Percentiles rank a stretch among this genome's conserved stretches.
These are phyloP conservation scores for Pomacea maculata DNA, from an alignment of 1,140 invertebrate genomes.

Conservation along the genomic window DNA sequence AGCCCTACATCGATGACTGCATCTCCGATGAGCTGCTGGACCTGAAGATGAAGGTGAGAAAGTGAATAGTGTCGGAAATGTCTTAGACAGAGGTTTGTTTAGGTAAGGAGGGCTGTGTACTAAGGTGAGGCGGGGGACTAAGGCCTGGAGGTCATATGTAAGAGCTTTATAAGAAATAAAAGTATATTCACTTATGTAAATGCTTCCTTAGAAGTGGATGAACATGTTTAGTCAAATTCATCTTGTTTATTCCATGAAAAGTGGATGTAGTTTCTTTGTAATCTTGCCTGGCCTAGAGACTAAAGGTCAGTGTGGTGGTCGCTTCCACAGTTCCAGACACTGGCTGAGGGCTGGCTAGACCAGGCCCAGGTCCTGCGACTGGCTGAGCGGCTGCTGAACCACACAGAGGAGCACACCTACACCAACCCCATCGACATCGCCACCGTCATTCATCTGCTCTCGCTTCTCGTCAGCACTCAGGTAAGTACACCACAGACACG, in stretches of 20 bases:
- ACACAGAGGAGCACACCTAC: conserved; percentile 49
- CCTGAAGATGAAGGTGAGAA: conserved; percentile 54
- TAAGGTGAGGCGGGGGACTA: too few relatives aligned
- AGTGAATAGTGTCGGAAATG: background rate
- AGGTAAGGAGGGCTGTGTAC: too few relatives aligned
- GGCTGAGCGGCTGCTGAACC: conserved; percentile 50
- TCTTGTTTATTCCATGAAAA: too few relatives aligned
- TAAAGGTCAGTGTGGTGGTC: too few relatives aligned
- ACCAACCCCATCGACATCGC: conserved; percentile 61
- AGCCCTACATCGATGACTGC: conserved; percentile 59
- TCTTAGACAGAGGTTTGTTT: too few relatives aligned
- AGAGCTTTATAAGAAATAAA: too few relatives aligned
- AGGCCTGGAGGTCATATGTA: too few relatives aligned
- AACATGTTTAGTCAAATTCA: too few relatives aligned
- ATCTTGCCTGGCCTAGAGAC: too few relatives aligned
- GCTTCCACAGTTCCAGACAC: conserved; percentile 35
- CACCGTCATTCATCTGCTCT: conserved; percentile 60
- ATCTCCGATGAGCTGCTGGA: conserved; percentile 51
- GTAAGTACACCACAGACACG: conserved; percentile 22
- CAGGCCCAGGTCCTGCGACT: conserved; percentile 49
- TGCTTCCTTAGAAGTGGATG: too few relatives aligned
- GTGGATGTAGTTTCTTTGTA: too few relatives aligned
- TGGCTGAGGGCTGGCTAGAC: conserved; percentile 37
- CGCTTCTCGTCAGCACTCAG: conserved; percentile 55
- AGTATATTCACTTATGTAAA: too few relatives aligned